Evolutionary conservation across 2,113 vertebrate genomes (phyloP).

Genomic region (Psophia crepitans): DNA sequence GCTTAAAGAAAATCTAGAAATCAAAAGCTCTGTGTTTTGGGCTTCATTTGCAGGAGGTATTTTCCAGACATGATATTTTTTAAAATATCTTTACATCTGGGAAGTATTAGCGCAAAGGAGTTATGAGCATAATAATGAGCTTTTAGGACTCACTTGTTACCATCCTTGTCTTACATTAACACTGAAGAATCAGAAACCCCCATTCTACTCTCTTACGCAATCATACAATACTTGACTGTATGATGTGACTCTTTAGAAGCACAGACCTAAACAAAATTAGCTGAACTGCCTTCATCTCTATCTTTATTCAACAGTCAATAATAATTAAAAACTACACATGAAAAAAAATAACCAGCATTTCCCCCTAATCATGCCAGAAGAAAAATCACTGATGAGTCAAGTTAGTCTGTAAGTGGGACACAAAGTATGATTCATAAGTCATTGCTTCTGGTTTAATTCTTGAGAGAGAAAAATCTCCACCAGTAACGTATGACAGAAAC

Average conservation of each 20-base stretch:
- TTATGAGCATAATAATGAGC: not conserved
- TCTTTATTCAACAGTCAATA: not conserved
- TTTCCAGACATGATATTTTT: not conserved
- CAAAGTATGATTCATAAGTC: slow-evolving; percentile 26
- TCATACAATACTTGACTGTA: not conserved
- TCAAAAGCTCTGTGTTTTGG: not conserved
- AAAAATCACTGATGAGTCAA: slow-evolving; percentile 31
- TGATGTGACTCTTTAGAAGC: not conserved
- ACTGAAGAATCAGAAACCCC: not conserved
- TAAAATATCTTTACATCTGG: not conserved
- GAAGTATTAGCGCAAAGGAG: not conserved
- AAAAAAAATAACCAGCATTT: not conserved
- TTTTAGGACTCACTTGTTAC: not conserved
- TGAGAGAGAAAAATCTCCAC: not conserved
- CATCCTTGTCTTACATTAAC: not conserved
- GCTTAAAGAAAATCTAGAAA: not conserved
- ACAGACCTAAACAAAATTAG: not conserved
- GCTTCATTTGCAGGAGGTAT: not conserved
- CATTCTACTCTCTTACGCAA: not conserved
- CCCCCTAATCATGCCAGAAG: slow-evolving; percentile 5
- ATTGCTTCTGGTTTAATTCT: slow-evolving; percentile 10
- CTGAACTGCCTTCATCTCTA: not conserved
- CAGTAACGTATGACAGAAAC: not conserved
- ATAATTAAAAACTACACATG: not conserved
- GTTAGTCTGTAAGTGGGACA: not conserved